phyloP scores from a whole-genome alignment of 2,797 vertebrate genomes.

The Takifugu ocellatus region DNA sequence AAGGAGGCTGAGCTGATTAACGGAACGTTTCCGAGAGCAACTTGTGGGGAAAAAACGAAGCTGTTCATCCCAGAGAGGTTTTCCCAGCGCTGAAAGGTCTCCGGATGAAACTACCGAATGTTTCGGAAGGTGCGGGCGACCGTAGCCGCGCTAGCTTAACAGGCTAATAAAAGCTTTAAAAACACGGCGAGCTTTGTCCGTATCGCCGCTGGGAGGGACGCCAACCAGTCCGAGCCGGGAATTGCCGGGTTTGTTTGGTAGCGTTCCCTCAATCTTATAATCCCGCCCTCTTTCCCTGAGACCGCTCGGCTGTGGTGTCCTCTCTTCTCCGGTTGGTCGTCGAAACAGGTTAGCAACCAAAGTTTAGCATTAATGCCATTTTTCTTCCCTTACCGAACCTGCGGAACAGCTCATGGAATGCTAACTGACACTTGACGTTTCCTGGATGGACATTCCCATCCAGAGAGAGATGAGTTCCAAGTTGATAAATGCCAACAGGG shows the following conservation, averaged over 20 bases:
- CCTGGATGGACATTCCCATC: background rate
- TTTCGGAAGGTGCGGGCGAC: too few relatives aligned
- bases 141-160: too few relatives aligned
- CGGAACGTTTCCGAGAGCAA: background rate
- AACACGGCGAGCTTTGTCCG: conserved; percentile 27
- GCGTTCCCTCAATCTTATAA: conserved; percentile 51
- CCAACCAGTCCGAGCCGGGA: conserved; percentile 52
- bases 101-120: too few relatives aligned
- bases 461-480: background rate
- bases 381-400: too few relatives aligned
- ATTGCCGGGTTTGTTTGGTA: conserved; percentile 38
- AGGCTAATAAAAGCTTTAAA: conserved; percentile 4
- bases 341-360: too few relatives aligned
- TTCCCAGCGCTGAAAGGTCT: too few relatives aligned
- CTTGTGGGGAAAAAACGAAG: background rate
- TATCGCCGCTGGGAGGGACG: conserved; percentile 37
- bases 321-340: conserved; percentile 17
- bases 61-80: too few relatives aligned
- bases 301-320: conserved; percentile 30
- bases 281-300: conserved; percentile 27
- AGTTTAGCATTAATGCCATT: too few relatives aligned
- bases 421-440: too few relatives aligned
- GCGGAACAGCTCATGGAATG: too few relatives aligned
- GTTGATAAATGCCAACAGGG: background rate
- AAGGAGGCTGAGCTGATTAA: conserved; percentile 1